A percentile compares a stretch with the other conserved stretches of the same genome.
Conservation (phyloP, 2,888 invertebrate genomes). For the Polymixis flavicincta region DNA sequence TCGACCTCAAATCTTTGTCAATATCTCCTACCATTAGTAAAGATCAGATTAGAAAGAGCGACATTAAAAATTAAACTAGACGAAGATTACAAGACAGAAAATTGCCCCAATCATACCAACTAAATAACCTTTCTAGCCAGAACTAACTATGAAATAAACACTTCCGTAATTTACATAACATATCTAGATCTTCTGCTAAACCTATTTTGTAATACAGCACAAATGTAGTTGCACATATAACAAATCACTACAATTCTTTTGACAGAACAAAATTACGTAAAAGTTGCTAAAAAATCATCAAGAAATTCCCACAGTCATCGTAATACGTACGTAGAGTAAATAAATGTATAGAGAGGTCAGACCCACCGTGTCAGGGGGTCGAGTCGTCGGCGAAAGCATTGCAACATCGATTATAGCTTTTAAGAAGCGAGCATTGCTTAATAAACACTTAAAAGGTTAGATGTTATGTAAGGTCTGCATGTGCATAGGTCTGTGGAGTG, state of each 20-base stretch:
- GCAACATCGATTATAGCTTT: conserved; percentile 71
- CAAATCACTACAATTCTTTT: conserved; percentile 44
- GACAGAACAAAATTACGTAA: conserved; percentile 48
- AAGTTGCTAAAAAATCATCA: conserved; percentile 54
- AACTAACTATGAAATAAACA: conserved; percentile 41
- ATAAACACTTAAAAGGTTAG: conserved; percentile 69
- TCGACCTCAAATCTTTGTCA: conserved; percentile 23
- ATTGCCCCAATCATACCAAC: conserved; percentile 49
- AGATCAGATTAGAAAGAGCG: conserved; percentile 31
- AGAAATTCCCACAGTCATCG: conserved; percentile 55
- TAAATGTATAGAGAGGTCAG: conserved; percentile 67
- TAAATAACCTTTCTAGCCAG: conserved; percentile 36
- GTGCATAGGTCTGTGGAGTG: conserved; percentile 63
- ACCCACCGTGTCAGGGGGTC: conserved; percentile 65
- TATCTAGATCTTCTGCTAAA: conserved; percentile 56
- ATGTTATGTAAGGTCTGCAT: conserved; percentile 69
- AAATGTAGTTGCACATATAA: conserved; percentile 24
- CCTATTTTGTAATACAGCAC: conserved; percentile 51
- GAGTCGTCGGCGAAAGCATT: conserved; percentile 71
- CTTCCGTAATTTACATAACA: conserved; percentile 56
- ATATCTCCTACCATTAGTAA: conserved; percentile 20
- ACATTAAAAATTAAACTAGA: conserved; percentile 37
- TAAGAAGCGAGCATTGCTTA: conserved; percentile 70
- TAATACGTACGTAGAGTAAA: conserved; percentile 63
- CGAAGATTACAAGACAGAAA: conserved; percentile 29